These are phyloP conservation scores for Aphidius colemani DNA, from an alignment of 2,888 invertebrate species.

Conservation along the genomic window DNA sequence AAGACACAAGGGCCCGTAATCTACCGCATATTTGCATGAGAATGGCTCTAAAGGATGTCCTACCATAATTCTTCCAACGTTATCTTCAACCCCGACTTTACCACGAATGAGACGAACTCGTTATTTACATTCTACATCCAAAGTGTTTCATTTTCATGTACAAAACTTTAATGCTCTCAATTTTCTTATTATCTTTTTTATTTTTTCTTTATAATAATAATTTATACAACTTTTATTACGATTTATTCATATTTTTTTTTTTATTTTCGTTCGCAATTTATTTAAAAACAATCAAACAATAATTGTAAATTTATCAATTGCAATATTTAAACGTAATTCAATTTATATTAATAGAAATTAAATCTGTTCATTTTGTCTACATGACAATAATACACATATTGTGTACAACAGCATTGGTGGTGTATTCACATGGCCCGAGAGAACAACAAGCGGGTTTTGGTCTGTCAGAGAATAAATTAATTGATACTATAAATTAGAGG, in stretches of 20 bases:
- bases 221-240: neutral
- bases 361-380: conserved; percentile 38
- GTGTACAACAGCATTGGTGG: conserved; percentile 34
- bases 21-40: conserved; percentile 53
- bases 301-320: conserved; percentile 1
- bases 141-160: conserved; percentile 23
- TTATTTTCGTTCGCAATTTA: neutral
- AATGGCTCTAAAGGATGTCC: conserved; percentile 54
- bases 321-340: conserved; percentile 38
- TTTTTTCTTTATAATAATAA: neutral
- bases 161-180: conserved; percentile 12
- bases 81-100: conserved; percentile 40
- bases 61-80: conserved; percentile 51
- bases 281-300: neutral
- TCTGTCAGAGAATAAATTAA: conserved; percentile 50
- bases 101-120: conserved; percentile 37
- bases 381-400: too few species aligned
- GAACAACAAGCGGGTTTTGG: conserved; percentile 21
- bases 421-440: conserved; percentile 31
- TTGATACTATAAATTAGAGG: conserved; percentile 58
- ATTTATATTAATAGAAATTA: conserved; percentile 50
- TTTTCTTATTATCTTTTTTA: neutral
- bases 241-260: neutral
- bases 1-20: conserved; percentile 52
- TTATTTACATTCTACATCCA: conserved; percentile 38